Conservation (phyloP, 2,113 vertebrate species). For the Cettia cetti region DNA sequence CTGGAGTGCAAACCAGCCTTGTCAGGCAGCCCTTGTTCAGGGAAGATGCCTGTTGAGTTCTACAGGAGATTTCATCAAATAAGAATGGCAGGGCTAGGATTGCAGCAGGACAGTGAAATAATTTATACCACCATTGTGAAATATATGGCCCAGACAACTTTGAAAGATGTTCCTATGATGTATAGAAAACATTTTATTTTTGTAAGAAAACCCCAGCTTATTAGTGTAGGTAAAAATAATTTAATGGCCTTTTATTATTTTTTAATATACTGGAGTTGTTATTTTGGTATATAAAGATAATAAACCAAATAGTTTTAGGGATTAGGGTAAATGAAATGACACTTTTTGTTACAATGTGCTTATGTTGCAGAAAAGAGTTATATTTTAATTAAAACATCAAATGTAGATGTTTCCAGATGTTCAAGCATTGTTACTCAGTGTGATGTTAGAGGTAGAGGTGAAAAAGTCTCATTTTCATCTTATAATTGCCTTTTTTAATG, state of each 20-base stretch:
- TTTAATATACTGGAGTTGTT: neutral
- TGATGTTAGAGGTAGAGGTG: neutral
- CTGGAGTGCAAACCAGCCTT: neutral
- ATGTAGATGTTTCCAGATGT: slow-evolving; percentile 47
- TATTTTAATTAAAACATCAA: slow-evolving; percentile 31
- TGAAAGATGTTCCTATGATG: neutral
- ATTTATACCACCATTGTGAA: neutral
- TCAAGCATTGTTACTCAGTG: neutral
- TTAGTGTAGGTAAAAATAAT: neutral
- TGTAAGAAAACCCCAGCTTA: neutral
- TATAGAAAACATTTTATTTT: neutral
- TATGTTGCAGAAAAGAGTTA: neutral
- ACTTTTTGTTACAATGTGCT: neutral
- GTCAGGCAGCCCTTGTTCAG: neutral
- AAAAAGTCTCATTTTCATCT: neutral
- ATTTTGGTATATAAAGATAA: neutral
- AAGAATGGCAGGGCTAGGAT: neutral
- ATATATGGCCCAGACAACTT: neutral
- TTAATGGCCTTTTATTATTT: neutral
- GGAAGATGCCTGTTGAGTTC: neutral
- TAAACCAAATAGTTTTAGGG: neutral
- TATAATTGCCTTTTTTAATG: neutral
- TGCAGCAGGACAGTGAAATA: neutral
- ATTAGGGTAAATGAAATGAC: neutral
- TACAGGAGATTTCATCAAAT: neutral